phyloP scores from a whole-genome alignment of 2,888 invertebrate species.

The Xestia xanthographa region DNA sequence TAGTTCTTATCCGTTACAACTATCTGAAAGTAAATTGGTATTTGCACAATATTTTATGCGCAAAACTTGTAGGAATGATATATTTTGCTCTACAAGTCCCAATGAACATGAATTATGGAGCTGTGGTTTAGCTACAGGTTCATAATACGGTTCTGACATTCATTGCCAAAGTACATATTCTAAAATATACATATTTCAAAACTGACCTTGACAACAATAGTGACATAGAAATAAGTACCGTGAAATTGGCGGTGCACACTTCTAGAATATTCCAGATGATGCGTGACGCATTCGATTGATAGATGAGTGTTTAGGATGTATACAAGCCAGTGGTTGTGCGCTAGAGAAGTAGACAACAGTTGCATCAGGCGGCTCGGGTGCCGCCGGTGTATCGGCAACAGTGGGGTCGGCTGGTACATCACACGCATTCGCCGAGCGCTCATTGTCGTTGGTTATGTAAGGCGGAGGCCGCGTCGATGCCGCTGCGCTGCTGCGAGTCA shows the following conservation, averaged over 20 bases:
- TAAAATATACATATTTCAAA: slow-evolving; percentile 25
- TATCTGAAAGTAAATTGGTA: slow-evolving; percentile 36
- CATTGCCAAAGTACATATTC: slow-evolving; percentile 6
- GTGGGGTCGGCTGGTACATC: slow-evolving; percentile 78
- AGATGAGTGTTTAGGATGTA: slow-evolving; percentile 6
- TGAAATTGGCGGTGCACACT: background rate
- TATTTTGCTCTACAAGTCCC: slow-evolving; percentile 22
- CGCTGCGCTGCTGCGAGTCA: slow-evolving; percentile 88
- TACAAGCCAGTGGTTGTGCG: background rate
- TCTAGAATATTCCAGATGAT: slow-evolving; percentile 45
- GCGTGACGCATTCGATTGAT: background rate
- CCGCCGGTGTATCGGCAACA: slow-evolving; percentile 44
- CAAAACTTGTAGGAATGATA: slow-evolving; percentile 22
- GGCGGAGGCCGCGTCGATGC: slow-evolving; percentile 89
- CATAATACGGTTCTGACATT: slow-evolving; percentile 31
- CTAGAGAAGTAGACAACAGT: slow-evolving; percentile 11
- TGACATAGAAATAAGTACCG: background rate
- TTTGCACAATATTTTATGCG: slow-evolving; percentile 12
- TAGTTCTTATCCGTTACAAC: slow-evolving; percentile 32
- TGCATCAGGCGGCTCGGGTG: slow-evolving; percentile 31
- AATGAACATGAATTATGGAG: slow-evolving; percentile 24
- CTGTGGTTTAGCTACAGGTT: slow-evolving; percentile 17
- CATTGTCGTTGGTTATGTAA: slow-evolving; percentile 90
- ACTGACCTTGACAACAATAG: slow-evolving; percentile 45
- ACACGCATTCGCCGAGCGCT: slow-evolving; percentile 85